Percentiles rank a stretch among this genome's conserved stretches.
Evolutionary conservation across 2,888 invertebrate genomes (phyloP).

Genomic region (Lithosia quadra): DNA sequence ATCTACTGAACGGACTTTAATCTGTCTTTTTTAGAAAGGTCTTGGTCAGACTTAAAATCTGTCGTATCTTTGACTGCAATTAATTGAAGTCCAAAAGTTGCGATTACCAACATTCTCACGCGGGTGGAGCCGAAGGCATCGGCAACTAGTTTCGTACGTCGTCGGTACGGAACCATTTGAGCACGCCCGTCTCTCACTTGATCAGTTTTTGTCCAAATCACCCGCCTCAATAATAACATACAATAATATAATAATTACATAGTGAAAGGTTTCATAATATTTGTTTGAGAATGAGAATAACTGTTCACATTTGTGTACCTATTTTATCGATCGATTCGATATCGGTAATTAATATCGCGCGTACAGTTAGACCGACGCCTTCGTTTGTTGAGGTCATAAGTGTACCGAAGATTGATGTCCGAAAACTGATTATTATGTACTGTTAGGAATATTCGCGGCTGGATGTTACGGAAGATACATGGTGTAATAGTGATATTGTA

Average conservation of each 20-base stretch:
- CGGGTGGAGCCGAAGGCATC: too few relatives aligned
- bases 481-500: neutral
- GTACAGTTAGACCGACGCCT: conserved; percentile 31
- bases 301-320: conserved; percentile 33
- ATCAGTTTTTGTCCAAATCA: conserved; percentile 3
- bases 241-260: neutral
- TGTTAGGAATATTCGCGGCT: conserved; percentile 10
- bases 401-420: conserved; percentile 20
- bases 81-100: too few relatives aligned
- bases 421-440: conserved; percentile 19
- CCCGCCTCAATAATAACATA: neutral
- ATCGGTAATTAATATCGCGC: conserved; percentile 38
- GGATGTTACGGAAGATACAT: neutral
- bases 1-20: too few relatives aligned
- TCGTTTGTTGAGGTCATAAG: conserved; percentile 16
- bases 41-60: too few relatives aligned
- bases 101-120: too few relatives aligned
- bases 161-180: too few relatives aligned
- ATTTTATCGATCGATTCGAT: conserved; percentile 43
- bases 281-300: conserved; percentile 36
- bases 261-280: conserved; percentile 29
- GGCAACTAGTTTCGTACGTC: too few relatives aligned
- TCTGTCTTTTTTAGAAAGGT: too few relatives aligned
- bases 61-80: too few relatives aligned
- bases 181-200: neutral